Evolutionary conservation across 2,888 invertebrate genomes (phyloP), one percentile per base, ranked within the genome.

Genomic region (Cyrtodaria siliqua): DNA sequence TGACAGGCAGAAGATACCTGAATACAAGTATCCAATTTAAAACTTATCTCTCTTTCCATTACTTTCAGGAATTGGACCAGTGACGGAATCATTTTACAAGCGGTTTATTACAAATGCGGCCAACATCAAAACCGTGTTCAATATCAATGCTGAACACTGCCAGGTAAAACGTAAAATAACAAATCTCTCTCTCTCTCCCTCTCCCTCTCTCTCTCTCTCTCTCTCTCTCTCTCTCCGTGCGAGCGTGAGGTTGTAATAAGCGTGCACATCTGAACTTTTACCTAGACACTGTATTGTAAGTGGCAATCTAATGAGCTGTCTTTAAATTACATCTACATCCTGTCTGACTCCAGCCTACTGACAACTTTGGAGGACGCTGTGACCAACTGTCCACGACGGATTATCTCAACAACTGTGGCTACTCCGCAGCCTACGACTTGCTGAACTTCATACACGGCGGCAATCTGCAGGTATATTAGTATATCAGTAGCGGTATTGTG

Each of bases 371-470:
- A 6, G 84, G 83, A 0, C 33, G 79, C 2, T 87, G 87, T 53
- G 71, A 63, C 23, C 59, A 53, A 2, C 67, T 82, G 2, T 63
- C 68, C 12, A 40, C 27, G 4, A 67, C 72, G 4, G 63, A 77
- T 33, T 87, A 75, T 64, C 23, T 87, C 9, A 83, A 80, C 57
- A 86, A 84, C 72, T 87, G 87, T 61, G 73, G 76, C 53, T 87
- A 86, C 62, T 76, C 79, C 14, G 86, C 83, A 14, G 86, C 87
- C n/a, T 86, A 66, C 56, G 82, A 87, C n/a, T 67, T 87, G 3
- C 78, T 87, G 1, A 86, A 86, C 71, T 80, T 76, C 56, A 84
- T 87, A 12, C 84, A 87, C 20, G 86, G 86, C 1, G 84, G 83
- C n/a, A 47, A 66, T 23, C 59, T 83, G 2, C 49, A 60, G 71